phyloP scores from a whole-genome alignment of 2,888 invertebrate genomes.

The Dasypogon diadema region DNA sequence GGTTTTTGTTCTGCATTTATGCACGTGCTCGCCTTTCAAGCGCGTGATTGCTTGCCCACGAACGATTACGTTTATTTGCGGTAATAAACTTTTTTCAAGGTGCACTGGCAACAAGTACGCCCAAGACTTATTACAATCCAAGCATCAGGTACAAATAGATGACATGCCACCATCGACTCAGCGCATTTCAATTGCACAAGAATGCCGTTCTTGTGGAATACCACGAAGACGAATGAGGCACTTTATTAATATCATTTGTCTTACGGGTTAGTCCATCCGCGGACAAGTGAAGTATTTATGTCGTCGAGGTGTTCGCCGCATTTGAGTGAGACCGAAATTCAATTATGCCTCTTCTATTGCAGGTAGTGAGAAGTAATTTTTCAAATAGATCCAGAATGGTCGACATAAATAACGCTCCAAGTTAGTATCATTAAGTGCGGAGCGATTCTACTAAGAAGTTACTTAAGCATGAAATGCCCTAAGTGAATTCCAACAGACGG shows the following conservation, averaged over 20 bases:
- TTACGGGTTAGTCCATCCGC: background rate
- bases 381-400: background rate
- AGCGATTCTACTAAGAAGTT: background rate
- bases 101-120: slow-evolving; percentile 12
- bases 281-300: slow-evolving; percentile 1
- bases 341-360: slow-evolving; percentile 24
- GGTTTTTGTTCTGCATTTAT: slow-evolving; percentile 13
- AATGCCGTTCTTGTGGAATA: slow-evolving; percentile 12
- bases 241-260: slow-evolving; percentile 31
- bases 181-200: background rate
- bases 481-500: slow-evolving; percentile 12
- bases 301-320: background rate
- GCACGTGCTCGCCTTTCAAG: slow-evolving; percentile 55
- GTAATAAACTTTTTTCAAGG: slow-evolving; percentile 54
- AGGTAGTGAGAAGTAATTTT: slow-evolving; percentile 2
- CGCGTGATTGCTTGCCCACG: slow-evolving; percentile 54
- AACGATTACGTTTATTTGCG: slow-evolving; percentile 55
- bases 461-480: background rate
- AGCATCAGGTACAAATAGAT: slow-evolving; percentile 20
- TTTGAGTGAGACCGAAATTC: slow-evolving; percentile 1
- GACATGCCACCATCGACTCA: slow-evolving; percentile 48
- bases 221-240: slow-evolving; percentile 15
- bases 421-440: background rate
- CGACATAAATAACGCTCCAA: background rate
- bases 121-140: slow-evolving; percentile 19